Conservation (phyloP, 2,113 vertebrate species). For the Bothrops jararaca region DNA sequence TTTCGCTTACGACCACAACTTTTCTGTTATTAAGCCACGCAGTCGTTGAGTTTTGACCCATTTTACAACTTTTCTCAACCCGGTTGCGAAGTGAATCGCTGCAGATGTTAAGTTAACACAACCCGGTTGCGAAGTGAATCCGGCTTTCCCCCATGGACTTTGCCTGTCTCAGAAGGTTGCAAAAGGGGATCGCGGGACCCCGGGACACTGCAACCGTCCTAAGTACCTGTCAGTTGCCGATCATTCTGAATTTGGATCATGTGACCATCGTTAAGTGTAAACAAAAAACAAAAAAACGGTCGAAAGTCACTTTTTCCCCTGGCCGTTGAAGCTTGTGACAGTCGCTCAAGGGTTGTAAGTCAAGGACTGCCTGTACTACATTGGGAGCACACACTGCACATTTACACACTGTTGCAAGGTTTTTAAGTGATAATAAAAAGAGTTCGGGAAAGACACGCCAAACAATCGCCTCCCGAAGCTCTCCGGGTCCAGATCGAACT, state of each 20-base stretch:
- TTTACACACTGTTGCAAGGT: neutral
- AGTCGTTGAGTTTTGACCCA: neutral
- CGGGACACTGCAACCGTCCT: neutral
- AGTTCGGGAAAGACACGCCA: neutral
- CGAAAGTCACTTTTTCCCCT: too few relatives aligned
- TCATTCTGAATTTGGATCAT: neutral
- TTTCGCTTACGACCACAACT: neutral
- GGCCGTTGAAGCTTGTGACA: neutral
- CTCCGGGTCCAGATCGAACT: neutral
- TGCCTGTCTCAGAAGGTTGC: neutral
- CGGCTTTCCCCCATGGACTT: neutral
- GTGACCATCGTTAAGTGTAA: neutral
- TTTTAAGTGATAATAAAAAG: neutral
- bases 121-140: neutral
- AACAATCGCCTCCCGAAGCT: neutral
- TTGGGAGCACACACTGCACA: neutral
- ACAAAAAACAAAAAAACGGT: neutral
- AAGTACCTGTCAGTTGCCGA: neutral
- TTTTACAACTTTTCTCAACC: neutral
- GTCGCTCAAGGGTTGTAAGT: neutral
- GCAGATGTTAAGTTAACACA: neutral
- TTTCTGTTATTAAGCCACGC: neutral
- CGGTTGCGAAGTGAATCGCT: neutral
- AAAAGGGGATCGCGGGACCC: neutral
- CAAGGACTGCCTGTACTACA: neutral